Evolutionary conservation across 1,140 invertebrate species (phyloP), one percentile per base, ranked within the genome.

Genomic region (Rhyacophila brunnea): DNA sequence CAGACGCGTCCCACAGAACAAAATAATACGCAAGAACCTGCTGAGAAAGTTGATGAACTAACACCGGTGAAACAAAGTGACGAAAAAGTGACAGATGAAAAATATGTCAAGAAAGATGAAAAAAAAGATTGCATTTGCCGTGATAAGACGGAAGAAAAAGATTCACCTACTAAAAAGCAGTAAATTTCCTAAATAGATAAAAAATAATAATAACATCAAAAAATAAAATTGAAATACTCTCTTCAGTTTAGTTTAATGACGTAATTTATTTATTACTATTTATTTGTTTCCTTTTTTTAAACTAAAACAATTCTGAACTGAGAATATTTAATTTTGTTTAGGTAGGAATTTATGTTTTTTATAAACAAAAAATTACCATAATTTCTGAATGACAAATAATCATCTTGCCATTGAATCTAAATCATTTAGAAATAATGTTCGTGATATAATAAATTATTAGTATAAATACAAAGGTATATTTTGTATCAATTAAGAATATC

Each of bases 111-210:
- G 10, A 32, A 56, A 7, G 45, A 38, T 10, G 48, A 53, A 2
- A 60, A 60, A 43, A 49, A 60, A 38, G 58, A 55, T 7, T 60
- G 58, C 34, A 54, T 40, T 18, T 60, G 58, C 20, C 49, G 55
- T 35, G 51, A 60, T 2, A 49, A 60, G 13, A 14, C 46, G 3
- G 19, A 60, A 35, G 38, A 49, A 15, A 43, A 52, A 32, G 44
- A 40, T 34, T 19, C 38, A 10, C 6, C 32, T 40, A 51, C 17
- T 11, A 28, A 48, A 14, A 28, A 13, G 4, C 17, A 48, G 15
- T 19, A 28, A 18, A 48, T n/a, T n/a, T n/a, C n/a, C n/a, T n/a
- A n/a, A n/a, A n/a, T n/a, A n/a, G n/a, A n/a, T n/a, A n/a, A n/a
- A n/a, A n/a, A n/a, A n/a, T n/a, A n/a, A n/a, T n/a, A n/a, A n/a